phyloP scores from a whole-genome alignment of 2,888 invertebrate genomes.

The Tachina grossa region DNA sequence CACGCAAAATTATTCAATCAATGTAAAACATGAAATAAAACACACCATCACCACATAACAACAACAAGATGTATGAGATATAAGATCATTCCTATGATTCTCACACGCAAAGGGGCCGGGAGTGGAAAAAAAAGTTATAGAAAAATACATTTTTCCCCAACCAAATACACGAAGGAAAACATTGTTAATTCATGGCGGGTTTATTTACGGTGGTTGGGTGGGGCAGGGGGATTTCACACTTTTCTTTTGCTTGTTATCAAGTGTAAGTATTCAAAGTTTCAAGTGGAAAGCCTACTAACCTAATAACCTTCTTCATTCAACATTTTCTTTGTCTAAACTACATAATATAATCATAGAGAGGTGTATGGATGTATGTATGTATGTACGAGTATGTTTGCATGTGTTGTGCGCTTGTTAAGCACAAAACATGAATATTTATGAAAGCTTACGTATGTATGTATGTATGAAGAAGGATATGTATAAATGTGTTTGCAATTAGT shows the following conservation, averaged over 20 bases:
- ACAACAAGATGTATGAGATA: not conserved
- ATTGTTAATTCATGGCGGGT: slow-evolving; percentile 21
- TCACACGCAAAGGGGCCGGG: slow-evolving; percentile 21
- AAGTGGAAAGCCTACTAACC: slow-evolving; percentile 61
- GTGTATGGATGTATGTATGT: not conserved
- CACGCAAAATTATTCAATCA: slow-evolving; percentile 68
- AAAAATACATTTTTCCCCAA: not conserved
- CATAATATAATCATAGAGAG: slow-evolving; percentile 16
- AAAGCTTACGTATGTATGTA: not conserved
- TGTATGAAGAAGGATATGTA: not conserved
- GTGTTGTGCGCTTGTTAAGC: slow-evolving; percentile 1
- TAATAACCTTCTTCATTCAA: slow-evolving; percentile 60
- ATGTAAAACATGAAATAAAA: slow-evolving; percentile 59
- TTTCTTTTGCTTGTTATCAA: slow-evolving; percentile 15
- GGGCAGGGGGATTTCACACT: not conserved
- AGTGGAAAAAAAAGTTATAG: not conserved
- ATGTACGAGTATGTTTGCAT: not conserved
- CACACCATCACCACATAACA: slow-evolving; percentile 40
- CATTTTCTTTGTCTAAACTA: slow-evolving; percentile 45
- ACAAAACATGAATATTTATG: slow-evolving; percentile 53
- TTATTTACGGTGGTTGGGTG: not conserved
- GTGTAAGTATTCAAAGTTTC: slow-evolving; percentile 34
- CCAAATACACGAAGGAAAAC: slow-evolving; percentile 3
- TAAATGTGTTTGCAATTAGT: not conserved
- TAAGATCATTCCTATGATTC: slow-evolving; percentile 30